Evolutionary conservation across 2,888 invertebrate species (phyloP), one percentile per base, ranked within the genome.

Genomic region (Linnaemya tessellans): DNA sequence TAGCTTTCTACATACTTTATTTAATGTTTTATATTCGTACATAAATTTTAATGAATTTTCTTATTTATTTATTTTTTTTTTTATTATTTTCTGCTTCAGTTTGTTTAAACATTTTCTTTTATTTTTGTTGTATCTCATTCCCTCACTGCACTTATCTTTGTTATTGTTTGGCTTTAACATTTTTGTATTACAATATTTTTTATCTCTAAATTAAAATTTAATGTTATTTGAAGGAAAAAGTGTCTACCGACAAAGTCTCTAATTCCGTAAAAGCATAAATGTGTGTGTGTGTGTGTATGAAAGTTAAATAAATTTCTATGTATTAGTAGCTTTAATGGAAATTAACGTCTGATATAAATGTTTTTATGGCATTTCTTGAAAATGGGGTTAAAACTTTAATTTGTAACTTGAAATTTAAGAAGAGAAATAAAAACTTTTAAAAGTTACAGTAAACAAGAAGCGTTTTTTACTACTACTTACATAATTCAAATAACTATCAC

Each of bases 181-280:
- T 41, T 56, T 70, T 35, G 43, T 58, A 64, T 74, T 22, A 5
- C 30, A 38, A 64, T 38, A 3, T 51, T 77, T 77, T 60, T 54
- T 30, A 38, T 49, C 79, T 74, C 75, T 80, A 80, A 79, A 84
- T 84, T 64, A 80, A 80, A 84, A 70, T 84, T 84, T 70, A 80
- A 80, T 84, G 80, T 80, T 75, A 58, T 80, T 64, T 75, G 62
- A 73, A 75, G 75, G 20, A 20, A 68, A 56, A 62, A 58, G 7
- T 35, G 71, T 43, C 25, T 58, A 8, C 3, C 10, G 25, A 71
- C 49, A 58, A 49, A 54, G 22, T 38, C 30, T 64, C n/a, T 46
- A 4, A 15, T 58, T 30, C 8, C 2, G 35, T 64, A 7, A 13
- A 54, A 58, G 30, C n/a, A n/a, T 8, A 30, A 9, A 30, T 30